phyloP scores from a whole-genome alignment of 2,888 invertebrate genomes.

The Tinea semifulvella region DNA sequence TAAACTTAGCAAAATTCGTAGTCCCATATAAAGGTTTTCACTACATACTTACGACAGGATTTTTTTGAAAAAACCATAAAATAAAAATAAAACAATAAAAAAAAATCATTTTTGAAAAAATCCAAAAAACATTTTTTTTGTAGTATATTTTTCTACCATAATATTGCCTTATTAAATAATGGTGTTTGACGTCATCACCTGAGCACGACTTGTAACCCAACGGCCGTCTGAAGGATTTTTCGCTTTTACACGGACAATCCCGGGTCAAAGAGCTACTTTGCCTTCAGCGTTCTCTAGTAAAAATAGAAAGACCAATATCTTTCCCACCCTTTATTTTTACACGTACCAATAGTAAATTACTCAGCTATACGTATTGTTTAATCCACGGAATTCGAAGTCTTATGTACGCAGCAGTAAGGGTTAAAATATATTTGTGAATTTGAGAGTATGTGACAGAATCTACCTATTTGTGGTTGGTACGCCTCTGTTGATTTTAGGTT shows the following conservation, averaged over 20 bases:
- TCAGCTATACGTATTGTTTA: background rate
- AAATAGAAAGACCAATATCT: conserved; percentile 5
- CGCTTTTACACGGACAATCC: background rate
- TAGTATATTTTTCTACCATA: too few species aligned
- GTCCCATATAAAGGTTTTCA: too few species aligned
- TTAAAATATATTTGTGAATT: background rate
- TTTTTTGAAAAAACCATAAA: too few species aligned
- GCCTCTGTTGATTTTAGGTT: background rate
- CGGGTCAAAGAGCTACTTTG: background rate
- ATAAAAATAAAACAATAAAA: too few species aligned
- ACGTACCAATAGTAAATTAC: conserved; percentile 6
- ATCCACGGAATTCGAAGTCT: background rate
- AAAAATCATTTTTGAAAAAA: too few species aligned
- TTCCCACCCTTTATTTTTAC: conserved; percentile 2
- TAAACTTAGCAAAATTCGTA: too few species aligned
- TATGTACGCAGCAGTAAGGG: background rate
- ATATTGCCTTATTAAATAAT: too few species aligned
- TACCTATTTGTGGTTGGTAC: background rate
- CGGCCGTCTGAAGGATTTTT: background rate
- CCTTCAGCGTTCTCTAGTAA: background rate
- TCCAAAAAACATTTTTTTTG: too few species aligned
- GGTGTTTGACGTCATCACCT: background rate
- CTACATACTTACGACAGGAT: too few species aligned
- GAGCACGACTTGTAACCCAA: background rate
- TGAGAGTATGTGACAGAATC: background rate